A percentile compares a stretch with the other conserved stretches of the same genome.
These are phyloP conservation scores for Isurus oxyrinchus DNA, from an alignment of 2,113 vertebrate species.

Conservation along the genomic window DNA sequence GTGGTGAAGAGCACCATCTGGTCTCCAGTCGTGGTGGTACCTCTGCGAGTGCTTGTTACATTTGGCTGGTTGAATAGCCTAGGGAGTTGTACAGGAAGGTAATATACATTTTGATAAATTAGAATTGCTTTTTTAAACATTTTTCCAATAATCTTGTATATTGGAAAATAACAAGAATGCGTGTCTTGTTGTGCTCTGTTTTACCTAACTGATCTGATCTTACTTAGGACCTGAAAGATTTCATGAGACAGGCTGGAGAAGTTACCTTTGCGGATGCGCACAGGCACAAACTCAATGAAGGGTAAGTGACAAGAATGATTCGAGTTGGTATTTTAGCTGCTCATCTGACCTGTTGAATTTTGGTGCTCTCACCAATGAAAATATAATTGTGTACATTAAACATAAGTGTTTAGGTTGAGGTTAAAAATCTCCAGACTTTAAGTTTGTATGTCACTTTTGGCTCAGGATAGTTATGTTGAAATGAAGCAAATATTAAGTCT, in stretches of 20 bases:
- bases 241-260: constrained; percentile 98
- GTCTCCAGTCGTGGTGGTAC: constrained; percentile 69
- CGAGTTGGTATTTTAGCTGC: neutral
- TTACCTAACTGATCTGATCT: constrained; percentile 63
- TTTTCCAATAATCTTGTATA: constrained; percentile 34
- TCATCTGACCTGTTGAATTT: neutral
- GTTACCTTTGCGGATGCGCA: constrained; percentile 97
- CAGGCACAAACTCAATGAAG: constrained; percentile 90
- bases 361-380: neutral
- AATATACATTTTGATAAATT: constrained; percentile 59
- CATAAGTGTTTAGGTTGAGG: neutral
- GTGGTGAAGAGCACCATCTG: constrained; percentile 82
- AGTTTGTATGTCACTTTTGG: neutral
- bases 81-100: constrained; percentile 76
- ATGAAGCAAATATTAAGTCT: neutral
- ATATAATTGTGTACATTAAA: neutral
- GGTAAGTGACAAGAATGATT: constrained; percentile 56
- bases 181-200: constrained; percentile 39
- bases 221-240: constrained; percentile 94
- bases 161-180: constrained; percentile 32
- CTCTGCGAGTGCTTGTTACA: constrained; percentile 66
- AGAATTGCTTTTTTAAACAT: constrained; percentile 30
- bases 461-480: neutral
- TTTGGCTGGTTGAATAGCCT: constrained; percentile 78
- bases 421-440: neutral